phyloP scores from a whole-genome alignment of 1,140 invertebrate genomes.

The Hycleus cichorii region DNA sequence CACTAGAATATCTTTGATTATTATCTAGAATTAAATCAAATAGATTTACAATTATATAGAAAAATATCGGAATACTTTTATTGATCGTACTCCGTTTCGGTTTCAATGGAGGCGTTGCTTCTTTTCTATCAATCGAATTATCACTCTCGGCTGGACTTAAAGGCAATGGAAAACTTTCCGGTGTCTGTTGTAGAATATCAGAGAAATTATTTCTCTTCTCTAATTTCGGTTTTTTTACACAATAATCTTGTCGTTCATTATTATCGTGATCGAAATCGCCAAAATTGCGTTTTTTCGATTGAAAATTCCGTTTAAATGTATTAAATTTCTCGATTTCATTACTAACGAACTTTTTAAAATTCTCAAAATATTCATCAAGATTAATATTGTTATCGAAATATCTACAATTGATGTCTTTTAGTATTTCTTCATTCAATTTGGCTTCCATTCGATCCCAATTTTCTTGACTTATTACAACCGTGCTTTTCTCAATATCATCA shows the following conservation, averaged over 20 bases:
- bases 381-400: neutral
- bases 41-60: neutral
- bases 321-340: constrained; percentile 2
- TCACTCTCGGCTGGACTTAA: constrained; percentile 34
- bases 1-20: constrained; percentile 54
- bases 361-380: neutral
- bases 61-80: neutral
- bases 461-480: constrained; percentile 30
- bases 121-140: constrained; percentile 29
- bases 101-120: constrained; percentile 8
- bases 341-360: neutral
- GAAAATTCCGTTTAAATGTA: neutral
- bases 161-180: constrained; percentile 27
- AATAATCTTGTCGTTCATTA: neutral
- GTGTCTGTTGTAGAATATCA: neutral
- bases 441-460: constrained; percentile 37
- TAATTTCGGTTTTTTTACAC: neutral
- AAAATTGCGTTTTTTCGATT: neutral
- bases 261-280: neutral
- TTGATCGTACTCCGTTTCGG: constrained; percentile 18
- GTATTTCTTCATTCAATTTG: constrained; percentile 30
- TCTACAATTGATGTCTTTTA: constrained; percentile 21
- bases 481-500: constrained; percentile 3
- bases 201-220: neutral
- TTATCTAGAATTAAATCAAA: constrained; percentile 4